phyloP scores from a whole-genome alignment of 2,113 vertebrate species.

The Pristiophorus japonicus region DNA sequence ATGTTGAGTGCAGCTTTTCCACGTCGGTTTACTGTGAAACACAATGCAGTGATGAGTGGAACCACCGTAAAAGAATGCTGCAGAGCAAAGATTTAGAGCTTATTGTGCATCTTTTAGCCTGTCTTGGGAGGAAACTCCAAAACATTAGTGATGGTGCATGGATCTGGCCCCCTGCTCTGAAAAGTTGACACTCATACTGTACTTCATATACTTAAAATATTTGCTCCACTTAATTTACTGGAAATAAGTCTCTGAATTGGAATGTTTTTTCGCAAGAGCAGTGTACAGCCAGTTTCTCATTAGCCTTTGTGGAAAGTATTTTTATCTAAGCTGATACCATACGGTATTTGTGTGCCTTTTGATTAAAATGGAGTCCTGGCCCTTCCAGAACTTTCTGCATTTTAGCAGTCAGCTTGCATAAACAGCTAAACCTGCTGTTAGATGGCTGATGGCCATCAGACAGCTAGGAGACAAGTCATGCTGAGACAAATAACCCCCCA shows the following conservation, averaged over 20 bases:
- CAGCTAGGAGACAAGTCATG: too few species aligned
- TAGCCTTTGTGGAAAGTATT: too few species aligned
- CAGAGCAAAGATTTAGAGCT: background rate
- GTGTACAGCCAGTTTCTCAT: background rate
- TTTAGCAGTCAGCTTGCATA: too few species aligned
- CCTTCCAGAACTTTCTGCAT: too few species aligned
- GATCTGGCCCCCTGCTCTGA: background rate
- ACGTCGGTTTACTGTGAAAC: background rate
- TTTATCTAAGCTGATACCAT: too few species aligned
- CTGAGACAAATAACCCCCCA: too few species aligned
- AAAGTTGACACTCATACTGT: background rate
- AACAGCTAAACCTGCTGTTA: too few species aligned
- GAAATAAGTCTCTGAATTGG: background rate
- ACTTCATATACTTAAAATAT: background rate
- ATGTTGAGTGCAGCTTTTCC: background rate
- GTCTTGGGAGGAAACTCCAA: background rate
- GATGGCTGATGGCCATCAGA: too few species aligned
- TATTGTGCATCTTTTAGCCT: background rate
- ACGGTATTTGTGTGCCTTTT: too few species aligned
- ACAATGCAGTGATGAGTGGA: background rate
- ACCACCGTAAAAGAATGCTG: background rate
- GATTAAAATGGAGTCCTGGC: too few species aligned
- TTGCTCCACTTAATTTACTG: background rate
- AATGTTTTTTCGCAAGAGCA: background rate
- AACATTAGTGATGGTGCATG: background rate